Percentiles rank a stretch among this genome's conserved stretches.
These are phyloP conservation scores for Castor canadensis DNA, from an alignment of 2,113 vertebrate species.

Conservation along the genomic window DNA sequence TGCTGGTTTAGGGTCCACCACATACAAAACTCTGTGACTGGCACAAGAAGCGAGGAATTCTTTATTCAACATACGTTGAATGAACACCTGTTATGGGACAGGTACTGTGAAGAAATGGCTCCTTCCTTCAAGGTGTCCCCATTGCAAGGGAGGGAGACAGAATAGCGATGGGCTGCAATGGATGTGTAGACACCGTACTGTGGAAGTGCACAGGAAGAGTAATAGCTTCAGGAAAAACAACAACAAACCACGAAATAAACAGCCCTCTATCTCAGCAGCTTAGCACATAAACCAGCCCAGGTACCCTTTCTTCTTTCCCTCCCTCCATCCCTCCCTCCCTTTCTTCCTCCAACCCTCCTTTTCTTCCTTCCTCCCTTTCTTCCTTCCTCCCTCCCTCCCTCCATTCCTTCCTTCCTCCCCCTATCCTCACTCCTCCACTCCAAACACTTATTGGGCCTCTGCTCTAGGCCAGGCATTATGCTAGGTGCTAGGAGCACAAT, in stretches of 20 bases:
- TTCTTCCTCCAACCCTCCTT: accelerated
- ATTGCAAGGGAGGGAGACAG: background rate
- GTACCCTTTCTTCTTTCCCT: too few species aligned
- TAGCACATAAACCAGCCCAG: accelerated
- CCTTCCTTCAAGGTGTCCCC: background rate
- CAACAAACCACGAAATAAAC: background rate
- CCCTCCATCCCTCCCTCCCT: accelerated
- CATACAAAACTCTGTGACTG: accelerated
- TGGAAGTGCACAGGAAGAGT: accelerated
- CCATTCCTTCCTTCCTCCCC: accelerated
- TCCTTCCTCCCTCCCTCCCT: too few species aligned
- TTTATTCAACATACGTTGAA: background rate
- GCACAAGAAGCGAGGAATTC: background rate
- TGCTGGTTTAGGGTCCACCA: background rate
- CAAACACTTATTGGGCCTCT: background rate
- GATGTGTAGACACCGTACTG: accelerated
- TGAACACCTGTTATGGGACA: background rate
- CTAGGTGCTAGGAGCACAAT: background rate
- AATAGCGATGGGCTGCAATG: accelerated
- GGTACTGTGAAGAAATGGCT: background rate
- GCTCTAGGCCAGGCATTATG: background rate
- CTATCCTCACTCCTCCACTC: too few species aligned
- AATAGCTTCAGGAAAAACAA: background rate
- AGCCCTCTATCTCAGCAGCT: background rate
- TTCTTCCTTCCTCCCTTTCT: accelerated